Percentiles rank a stretch among this genome's conserved stretches.
Evolutionary conservation across 2,113 vertebrate genomes (phyloP).

Genomic region (Xyrauchen texanus): DNA sequence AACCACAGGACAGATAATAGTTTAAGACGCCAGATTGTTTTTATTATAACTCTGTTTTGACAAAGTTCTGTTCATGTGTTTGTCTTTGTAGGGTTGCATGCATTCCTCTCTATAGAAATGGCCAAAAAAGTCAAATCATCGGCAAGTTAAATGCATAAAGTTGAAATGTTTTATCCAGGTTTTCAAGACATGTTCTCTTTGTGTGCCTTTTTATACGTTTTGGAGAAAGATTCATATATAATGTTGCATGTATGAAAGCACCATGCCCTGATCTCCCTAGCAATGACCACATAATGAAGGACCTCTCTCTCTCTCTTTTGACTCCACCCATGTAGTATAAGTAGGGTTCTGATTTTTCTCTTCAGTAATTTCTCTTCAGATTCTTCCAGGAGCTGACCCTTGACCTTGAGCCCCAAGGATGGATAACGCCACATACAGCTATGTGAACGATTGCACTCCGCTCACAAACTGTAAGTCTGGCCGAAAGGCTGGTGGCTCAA

Average conservation of each 20-base stretch:
- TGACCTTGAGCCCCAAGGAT: conserved; percentile 54
- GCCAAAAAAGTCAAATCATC: too few relatives aligned
- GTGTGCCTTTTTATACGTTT: too few relatives aligned
- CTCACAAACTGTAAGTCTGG: conserved; percentile 73
- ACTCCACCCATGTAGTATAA: conserved; percentile 64
- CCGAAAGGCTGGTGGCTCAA: conserved; percentile 67
- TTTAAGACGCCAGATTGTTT: too few relatives aligned
- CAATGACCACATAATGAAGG: conserved; percentile 75
- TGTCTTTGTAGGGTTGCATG: too few relatives aligned
- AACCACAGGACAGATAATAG: too few relatives aligned
- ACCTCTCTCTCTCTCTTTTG: conserved; percentile 59
- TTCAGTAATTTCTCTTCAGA: background rate
- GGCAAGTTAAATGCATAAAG: too few relatives aligned
- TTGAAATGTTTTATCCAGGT: too few relatives aligned
- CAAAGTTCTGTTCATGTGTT: too few relatives aligned
- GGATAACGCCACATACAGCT: conserved; percentile 81
- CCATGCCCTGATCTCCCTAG: conserved; percentile 57
- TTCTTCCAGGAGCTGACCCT: background rate
- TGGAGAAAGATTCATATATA: background rate
- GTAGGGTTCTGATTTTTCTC: conserved; percentile 31
- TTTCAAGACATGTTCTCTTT: too few relatives aligned
- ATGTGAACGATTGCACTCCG: conserved; percentile 77
- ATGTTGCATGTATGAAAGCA: background rate
- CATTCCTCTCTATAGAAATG: too few relatives aligned
- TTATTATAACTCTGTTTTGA: too few relatives aligned